Evolutionary conservation across 2,888 invertebrate genomes (phyloP).

Genomic region (Iselma pallidipennis): DNA sequence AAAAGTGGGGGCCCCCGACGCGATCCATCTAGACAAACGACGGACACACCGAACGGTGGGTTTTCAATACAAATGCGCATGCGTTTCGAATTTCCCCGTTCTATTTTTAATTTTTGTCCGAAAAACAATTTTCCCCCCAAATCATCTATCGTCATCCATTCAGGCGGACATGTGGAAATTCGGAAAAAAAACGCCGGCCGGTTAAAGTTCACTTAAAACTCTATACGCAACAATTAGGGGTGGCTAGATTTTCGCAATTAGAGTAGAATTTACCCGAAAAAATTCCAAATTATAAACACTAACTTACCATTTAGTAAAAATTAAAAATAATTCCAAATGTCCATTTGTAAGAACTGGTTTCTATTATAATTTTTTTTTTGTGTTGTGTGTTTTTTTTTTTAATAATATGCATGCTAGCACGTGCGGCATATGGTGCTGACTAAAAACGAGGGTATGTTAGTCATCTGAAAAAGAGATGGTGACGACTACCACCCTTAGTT

Average conservation of each 20-base stretch:
- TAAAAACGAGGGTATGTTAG: conserved; percentile 25
- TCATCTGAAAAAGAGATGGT: conserved; percentile 22
- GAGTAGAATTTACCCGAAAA: not conserved
- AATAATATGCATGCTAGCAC: conserved; percentile 28
- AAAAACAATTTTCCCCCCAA: conserved; percentile 14
- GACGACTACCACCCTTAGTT: conserved; percentile 20
- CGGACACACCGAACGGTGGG: not conserved
- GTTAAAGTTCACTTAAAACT: too few species aligned
- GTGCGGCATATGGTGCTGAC: conserved; percentile 32
- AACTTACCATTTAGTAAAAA: too few species aligned
- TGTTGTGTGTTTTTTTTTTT: conserved; percentile 11
- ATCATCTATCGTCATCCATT: not conserved
- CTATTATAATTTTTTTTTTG: not conserved
- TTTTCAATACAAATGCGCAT: not conserved
- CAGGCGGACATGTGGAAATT: not conserved
- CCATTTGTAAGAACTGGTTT: conserved; percentile 21
- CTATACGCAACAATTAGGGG: not conserved
- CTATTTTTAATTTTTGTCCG: conserved; percentile 31
- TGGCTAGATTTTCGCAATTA: too few species aligned
- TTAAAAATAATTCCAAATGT: too few species aligned
- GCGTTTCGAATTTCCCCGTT: conserved; percentile 14
- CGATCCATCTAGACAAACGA: not conserved
- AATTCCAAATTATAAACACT: not conserved
- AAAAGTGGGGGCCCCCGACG: conserved; percentile 6
- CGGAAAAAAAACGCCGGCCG: too few species aligned